A percentile compares a stretch with the other conserved stretches of the same genome.
phyloP scores from a whole-genome alignment of 2,113 vertebrate species.

The Tragelaphus strepsiceros region DNA sequence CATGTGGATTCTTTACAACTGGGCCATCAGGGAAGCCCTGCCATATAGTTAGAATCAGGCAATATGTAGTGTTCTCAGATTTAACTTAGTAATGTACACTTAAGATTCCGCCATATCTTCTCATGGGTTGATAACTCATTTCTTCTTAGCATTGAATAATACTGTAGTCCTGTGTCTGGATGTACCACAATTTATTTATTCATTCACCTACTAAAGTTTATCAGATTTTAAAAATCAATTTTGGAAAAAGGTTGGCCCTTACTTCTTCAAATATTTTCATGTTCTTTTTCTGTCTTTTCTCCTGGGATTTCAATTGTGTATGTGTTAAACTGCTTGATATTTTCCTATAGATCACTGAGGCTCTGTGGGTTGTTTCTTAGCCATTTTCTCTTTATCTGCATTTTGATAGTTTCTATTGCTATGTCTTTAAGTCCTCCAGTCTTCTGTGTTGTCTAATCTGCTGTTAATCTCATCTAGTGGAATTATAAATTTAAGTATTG shows the following conservation, averaged over 20 bases:
- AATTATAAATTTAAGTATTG: background rate
- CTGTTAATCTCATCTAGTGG: background rate
- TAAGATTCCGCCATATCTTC: background rate
- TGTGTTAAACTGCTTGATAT: background rate
- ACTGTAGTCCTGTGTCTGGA: background rate
- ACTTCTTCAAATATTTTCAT: constrained; percentile 40
- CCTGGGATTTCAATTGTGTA: background rate
- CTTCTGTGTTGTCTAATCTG: background rate
- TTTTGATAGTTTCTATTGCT: constrained; percentile 31
- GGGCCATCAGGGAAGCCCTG: background rate
- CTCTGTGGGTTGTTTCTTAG: background rate
- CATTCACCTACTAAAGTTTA: background rate
- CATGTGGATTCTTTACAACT: background rate
- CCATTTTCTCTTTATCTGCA: constrained; percentile 1
- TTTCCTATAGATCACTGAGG: background rate
- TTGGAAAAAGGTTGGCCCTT: background rate
- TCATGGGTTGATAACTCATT: background rate
- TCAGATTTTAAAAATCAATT: background rate
- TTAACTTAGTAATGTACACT: background rate
- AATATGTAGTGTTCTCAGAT: background rate
- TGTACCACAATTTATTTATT: background rate
- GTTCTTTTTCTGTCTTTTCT: background rate
- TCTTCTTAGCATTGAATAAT: background rate
- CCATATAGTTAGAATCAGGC: background rate
- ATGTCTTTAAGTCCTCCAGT: background rate